phyloP scores from a whole-genome alignment of 2,797 vertebrate genomes.

The Crocodylus rhombifer region DNA sequence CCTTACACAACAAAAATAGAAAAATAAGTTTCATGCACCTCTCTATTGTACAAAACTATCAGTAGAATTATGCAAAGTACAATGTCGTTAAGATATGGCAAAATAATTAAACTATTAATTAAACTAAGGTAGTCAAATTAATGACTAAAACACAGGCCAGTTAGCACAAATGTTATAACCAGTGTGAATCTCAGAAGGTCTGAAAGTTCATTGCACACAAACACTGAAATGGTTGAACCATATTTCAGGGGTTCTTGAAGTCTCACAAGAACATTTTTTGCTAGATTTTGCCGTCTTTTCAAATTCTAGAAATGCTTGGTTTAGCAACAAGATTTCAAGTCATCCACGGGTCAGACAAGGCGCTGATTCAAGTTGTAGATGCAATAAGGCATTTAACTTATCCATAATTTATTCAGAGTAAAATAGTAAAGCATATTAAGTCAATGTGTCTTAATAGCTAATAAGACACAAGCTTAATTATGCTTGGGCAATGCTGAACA shows the following conservation, averaged over 20 bases:
- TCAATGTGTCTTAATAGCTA: neutral
- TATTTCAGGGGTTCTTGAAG: neutral
- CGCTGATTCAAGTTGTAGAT: too few species aligned
- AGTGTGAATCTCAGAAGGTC: neutral
- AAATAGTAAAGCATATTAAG: neutral
- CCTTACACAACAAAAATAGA: slow-evolving; percentile 79
- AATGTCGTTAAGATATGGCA: neutral
- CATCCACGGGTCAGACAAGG: neutral
- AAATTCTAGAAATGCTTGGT: neutral
- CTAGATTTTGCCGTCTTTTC: neutral
- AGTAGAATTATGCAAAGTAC: neutral
- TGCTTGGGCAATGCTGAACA: neutral
- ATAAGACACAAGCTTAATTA: neutral
- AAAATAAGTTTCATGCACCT: neutral
- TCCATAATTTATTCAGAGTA: neutral
- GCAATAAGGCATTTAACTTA: too few species aligned
- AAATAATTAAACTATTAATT: neutral
- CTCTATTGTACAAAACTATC: neutral
- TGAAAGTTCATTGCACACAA: neutral
- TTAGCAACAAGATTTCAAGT: neutral
- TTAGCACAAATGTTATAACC: neutral
- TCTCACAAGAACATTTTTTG: neutral
- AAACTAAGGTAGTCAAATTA: neutral
- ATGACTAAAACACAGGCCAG: neutral
- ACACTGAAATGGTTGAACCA: neutral